Base-by-base conservation (phyloP, 1,140 invertebrate genomes). In the Spodoptera frugiperda region DNA sequence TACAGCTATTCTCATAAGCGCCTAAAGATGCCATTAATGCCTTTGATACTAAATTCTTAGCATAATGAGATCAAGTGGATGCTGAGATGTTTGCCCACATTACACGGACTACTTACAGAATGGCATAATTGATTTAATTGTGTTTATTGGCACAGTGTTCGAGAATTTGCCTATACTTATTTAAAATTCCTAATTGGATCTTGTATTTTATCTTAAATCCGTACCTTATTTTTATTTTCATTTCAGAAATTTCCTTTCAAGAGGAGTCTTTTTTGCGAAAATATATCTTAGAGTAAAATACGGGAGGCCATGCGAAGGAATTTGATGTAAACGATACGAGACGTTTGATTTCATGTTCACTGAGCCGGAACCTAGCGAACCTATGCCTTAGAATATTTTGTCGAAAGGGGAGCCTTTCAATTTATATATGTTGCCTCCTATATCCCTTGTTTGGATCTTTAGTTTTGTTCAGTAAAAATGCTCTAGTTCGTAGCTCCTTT, bases 311-410 rank as follows among this genome's bases (percentile, higher is more conserved):
- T 44, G 68, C 44, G 25, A 71, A 71, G 53, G 51, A 54, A 46
- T 54, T 53, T 55, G 68, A 71, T 39, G 53, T 44, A 53, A 55
- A 71, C 33, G 68, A 71, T 55, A 46, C 10, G 21, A 61, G 71
- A 59, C 71, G 71, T 72, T 72, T 73, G 71, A 73, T 73, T 61
- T 73, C 44, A 57, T 61, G 46, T 33, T 73, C 71, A 73, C 19
- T 73, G 71, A 15, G 17, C 17, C n/a, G 71, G 55, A 59, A 73
- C 49, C 12, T 57, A 72, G 71, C 21, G 46, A 44, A 55, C 54
- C 55, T 49, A 57, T 57, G 33, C 55, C 44, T 73, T 49, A 15
- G 71, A 49, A 59, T 73, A 73, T 73, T 57, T 61, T 44, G 55
- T 48, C 9, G 17, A 61, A 59, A 59, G 51, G 51, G 21, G 21